phyloP scores from a whole-genome alignment of 2,113 vertebrate genomes.

The Callocephalon fimbriatum region DNA sequence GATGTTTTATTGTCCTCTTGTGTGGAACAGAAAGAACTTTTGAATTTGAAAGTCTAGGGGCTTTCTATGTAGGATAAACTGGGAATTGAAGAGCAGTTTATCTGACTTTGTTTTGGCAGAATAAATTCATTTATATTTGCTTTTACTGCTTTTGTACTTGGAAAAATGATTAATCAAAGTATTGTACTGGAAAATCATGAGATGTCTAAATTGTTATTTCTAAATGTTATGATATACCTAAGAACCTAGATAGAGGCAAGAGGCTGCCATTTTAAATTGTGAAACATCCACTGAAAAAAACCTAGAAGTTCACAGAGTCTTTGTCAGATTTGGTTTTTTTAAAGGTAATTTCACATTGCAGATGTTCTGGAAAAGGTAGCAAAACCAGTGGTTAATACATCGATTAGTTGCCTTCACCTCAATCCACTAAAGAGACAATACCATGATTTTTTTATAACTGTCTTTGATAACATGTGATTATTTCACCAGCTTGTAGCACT shows the following conservation, averaged over 20 bases:
- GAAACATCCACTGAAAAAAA: neutral
- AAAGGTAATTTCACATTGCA: neutral
- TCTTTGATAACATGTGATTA: neutral
- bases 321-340: neutral
- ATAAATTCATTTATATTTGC: neutral
- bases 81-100: neutral
- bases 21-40: neutral
- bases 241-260: neutral
- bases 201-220: neutral
- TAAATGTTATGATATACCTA: neutral
- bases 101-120: neutral
- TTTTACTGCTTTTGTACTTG: neutral
- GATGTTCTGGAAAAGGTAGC: neutral
- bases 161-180: neutral
- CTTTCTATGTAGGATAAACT: neutral
- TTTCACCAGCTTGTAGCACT: neutral
- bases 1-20: neutral
- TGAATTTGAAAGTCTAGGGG: neutral
- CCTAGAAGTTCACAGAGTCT: accelerated
- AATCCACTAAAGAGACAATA: neutral
- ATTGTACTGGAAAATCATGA: neutral
- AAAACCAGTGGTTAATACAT: neutral
- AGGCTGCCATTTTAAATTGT: neutral
- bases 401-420: neutral
- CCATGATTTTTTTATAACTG: neutral